phyloP scores from a whole-genome alignment of 2,797 vertebrate genomes.

The Tokudaia muenninki region DNA sequence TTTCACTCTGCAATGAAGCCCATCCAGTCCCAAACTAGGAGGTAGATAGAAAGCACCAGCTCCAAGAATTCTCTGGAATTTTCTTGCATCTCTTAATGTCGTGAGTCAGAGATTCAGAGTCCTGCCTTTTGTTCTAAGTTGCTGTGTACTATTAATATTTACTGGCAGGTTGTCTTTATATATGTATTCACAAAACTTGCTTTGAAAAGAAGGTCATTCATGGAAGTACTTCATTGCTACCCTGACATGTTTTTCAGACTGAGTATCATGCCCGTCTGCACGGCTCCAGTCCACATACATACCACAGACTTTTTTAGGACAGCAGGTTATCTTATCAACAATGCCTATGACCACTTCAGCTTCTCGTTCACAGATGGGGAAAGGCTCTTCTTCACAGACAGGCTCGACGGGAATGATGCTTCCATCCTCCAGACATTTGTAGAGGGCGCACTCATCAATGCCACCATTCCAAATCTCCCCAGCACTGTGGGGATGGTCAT shows the following conservation, averaged over 20 bases:
- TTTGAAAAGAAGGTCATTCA: slow-evolving; percentile 36
- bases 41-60: neutral
- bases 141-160: neutral
- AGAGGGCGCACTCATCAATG: slow-evolving; percentile 93
- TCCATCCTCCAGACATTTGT: slow-evolving; percentile 95
- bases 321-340: slow-evolving; percentile 94
- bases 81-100: neutral
- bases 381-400: slow-evolving; percentile 90
- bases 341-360: slow-evolving; percentile 94
- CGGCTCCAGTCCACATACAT: slow-evolving; percentile 73
- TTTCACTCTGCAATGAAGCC: neutral
- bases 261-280: neutral
- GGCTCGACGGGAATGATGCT: slow-evolving; percentile 94
- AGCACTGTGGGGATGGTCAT: slow-evolving; percentile 91
- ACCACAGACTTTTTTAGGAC: slow-evolving; percentile 96
- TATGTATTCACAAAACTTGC: neutral
- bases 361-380: slow-evolving; percentile 93
- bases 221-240: neutral
- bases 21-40: neutral
- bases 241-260: neutral
- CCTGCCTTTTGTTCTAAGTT: neutral
- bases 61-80: neutral
- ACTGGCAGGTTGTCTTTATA: neutral
- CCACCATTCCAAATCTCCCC: slow-evolving; percentile 97
- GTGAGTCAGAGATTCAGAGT: neutral